Base-by-base conservation (phyloP, 2,888 invertebrate genomes). In the Ceriagrion tenellum region DNA sequence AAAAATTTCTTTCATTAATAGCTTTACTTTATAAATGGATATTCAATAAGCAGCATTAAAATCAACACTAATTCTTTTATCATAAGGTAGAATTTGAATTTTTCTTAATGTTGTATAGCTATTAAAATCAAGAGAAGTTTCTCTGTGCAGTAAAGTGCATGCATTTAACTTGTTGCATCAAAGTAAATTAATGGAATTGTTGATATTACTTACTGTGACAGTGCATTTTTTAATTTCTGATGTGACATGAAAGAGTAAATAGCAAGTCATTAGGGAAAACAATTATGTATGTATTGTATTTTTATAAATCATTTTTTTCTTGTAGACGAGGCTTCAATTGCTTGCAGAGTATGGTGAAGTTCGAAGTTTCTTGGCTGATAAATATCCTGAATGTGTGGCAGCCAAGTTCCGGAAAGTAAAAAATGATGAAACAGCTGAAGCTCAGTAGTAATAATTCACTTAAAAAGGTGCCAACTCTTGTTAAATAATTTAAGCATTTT, bases 301-400 rank as follows among this genome's bases (percentile, higher is more conserved):
- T 95, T 20, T 30, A 30, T 55, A 40, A 23, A 59, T 59, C 40
- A 18, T 12, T 95, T 81, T 35, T 35, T 30, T 16, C 30, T 81
- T 35, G 8, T 81, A 97, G 96, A 96, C 96, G 16, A 97, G 97
- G 95, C 96, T 97, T 26, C 97, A 98, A 96, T 97, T 98, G 96
- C 97, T 97, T 95, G 97, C 98, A 0, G 98, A 98, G 96, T 98
- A 98, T 97, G 98, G 98, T 2, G 98, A 98, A 96, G 96, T 98
- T 0, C 97, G 98, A 96, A 98, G 98, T 96, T 98, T 98, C 96
- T 97, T 98, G 20, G 97, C 97, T 10, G 98, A 98, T 95, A 97
- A 98, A 96, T 98, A 98, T 97, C 98, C 98, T 0, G 98, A 98
- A 97, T 98, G 97, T 97, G 97, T 96, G 96, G 96, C 96, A 95